Evolutionary conservation across 2,113 vertebrate species (phyloP), one percentile per base, ranked within the genome.

Genomic region (Aplodontia rufa): DNA sequence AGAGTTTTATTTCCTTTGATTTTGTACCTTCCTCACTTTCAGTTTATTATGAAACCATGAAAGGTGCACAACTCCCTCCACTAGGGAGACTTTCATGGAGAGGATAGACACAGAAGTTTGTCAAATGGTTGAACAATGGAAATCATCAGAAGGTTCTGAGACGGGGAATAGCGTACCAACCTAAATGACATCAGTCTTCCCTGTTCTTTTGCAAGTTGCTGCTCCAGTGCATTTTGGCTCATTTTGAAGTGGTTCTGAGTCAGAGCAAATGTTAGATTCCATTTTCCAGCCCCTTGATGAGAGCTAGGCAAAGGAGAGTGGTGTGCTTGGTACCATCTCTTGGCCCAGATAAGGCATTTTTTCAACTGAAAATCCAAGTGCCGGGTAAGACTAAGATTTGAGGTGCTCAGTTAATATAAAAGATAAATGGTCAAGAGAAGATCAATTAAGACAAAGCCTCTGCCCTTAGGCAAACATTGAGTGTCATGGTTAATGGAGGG

Each of bases 1-100:
- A 93, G 97, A 98, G 98, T 99, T 99, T 99, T 99, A 99, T 99
- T 99, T 99, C 98, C 97, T 98, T 99, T 98, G 98, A 98, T 98
- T 98, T 98, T 55, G 22, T 98, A 98, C 98, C 98, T 99, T 99
- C 99, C 99, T 98, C 98, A 99, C 98, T 99, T 99, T 97, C 98
- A 98, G 98, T 99, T 99, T 99, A 99, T 99, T 99, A 99, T 98
- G 98, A 99, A 99, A 97, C 98, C 93, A 96, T 97, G 97, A 98
- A 98, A 98, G 97, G 95, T 97, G 95, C 6, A 22, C 93, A 97
- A 47, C 97, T 98, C 98, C 95, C 96, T 74, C 24, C 97, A 91
- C 45, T 89, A 98, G 93, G 85, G 97, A 97, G 95, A 96, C 97
- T 98, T 98, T 98, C 97, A 87, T 90, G 75, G 87, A 95, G 93